Conservation (phyloP, 2,888 invertebrate genomes). For the Cataglyphis livida region DNA sequence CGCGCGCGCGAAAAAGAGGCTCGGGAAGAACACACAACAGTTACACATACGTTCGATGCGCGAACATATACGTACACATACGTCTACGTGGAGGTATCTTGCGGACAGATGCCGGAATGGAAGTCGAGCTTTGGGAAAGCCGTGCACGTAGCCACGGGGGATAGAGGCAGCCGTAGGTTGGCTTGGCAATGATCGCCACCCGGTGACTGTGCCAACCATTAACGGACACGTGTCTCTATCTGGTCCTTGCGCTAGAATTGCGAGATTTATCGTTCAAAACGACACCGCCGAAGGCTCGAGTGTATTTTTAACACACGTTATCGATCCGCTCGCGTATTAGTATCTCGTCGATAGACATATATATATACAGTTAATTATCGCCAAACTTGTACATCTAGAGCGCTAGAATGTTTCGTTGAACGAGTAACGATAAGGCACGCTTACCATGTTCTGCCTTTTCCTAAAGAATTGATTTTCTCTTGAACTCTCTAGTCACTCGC, state of each 20-base stretch:
- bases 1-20: constrained; percentile 41
- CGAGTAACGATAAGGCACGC: neutral
- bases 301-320: constrained; percentile 53
- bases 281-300: constrained; percentile 40
- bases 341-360: constrained; percentile 3
- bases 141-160: constrained; percentile 81
- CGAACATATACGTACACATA: constrained; percentile 48
- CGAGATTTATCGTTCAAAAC: constrained; percentile 69
- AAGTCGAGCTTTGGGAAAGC: constrained; percentile 80
- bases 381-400: neutral
- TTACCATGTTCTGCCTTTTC: neutral
- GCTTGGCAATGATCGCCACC: constrained; percentile 84
- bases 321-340: constrained; percentile 34
- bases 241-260: constrained; percentile 74
- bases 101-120: constrained; percentile 72
- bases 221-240: constrained; percentile 85
- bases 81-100: constrained; percentile 66
- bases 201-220: constrained; percentile 84
- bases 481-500: neutral
- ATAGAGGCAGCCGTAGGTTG: constrained; percentile 79
- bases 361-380: neutral
- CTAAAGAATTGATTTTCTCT: neutral
- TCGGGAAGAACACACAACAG: constrained; percentile 63
- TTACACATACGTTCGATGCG: neutral
- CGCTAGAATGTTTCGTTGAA: neutral